Evolutionary conservation across 2,797 vertebrate species (phyloP), one percentile per base, ranked within the genome.

Genomic region (Champsocephalus esox): DNA sequence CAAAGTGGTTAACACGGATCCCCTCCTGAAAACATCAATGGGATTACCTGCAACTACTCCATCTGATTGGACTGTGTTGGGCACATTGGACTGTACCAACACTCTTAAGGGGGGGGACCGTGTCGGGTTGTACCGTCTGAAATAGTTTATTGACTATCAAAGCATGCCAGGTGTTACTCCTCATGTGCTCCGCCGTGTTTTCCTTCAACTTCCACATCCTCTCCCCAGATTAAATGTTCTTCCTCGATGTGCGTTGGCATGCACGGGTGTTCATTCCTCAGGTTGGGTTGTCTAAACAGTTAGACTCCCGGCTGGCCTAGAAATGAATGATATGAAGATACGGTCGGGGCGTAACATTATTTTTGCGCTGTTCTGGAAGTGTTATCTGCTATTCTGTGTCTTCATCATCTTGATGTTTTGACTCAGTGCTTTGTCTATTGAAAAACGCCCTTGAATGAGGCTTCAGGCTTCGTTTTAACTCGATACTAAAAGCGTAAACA

Each of bases 11-110:
- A 77, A 70, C 58, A 32, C 41, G 50, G 57, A 84, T 77, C 75
- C 73, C 59, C 75, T 73, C 68, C 54, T 67, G 46, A 72, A 81
- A 80, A 82, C 80, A 85, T 84, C 83, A 88, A 57, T 83, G 77
- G 79, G 82, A 85, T 89, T 83, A 83, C 50, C 19, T 16, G 0
- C 69, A 68, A 57, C 34, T 68, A 73, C 69, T 75, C 77, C 60
- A 63, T 72, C 51, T 73, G 59, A 77, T 14, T 67, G 24, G 21
- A 45, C 43, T 43, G 17, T 61, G 19, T 17, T 54, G 21, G 71
- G 52, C 41, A 7, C 16, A 9, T 7, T 32, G 67, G 70, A 58
- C 38, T 73, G 57, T 52, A 82, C 67, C 57, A 64, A 70, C 3
- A 17, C 34, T 10, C 19, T 49, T 14, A 5, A 51, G 50, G 46